phyloP scores from a whole-genome alignment of 2,113 vertebrate species.

The Myanophis thanlyinensis region DNA sequence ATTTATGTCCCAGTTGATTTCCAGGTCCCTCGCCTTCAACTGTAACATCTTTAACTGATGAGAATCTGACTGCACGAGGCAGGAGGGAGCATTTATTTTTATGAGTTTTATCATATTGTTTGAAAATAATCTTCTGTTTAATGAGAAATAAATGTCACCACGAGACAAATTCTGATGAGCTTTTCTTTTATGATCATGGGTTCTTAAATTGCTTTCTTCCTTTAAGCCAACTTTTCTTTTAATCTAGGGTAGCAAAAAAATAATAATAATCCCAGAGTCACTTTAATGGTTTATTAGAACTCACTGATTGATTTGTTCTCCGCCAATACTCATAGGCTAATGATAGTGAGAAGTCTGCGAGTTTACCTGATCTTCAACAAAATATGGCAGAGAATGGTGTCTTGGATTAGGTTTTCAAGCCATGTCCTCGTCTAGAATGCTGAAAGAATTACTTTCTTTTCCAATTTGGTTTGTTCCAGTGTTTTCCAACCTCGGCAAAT shows the following conservation, averaged over 20 bases:
- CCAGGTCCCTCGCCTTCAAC: slow-evolving; percentile 13
- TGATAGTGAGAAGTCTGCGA: background rate
- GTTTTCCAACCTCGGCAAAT: no score
- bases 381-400: background rate
- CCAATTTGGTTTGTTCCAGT: background rate
- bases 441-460: background rate
- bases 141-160: slow-evolving; percentile 15
- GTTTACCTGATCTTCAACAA: background rate
- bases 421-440: background rate
- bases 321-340: background rate
- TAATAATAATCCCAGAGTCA: background rate
- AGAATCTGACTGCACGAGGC: slow-evolving; percentile 24
- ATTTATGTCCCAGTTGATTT: background rate
- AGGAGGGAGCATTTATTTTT: slow-evolving; percentile 39
- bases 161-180: slow-evolving; percentile 24
- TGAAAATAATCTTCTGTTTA: slow-evolving; percentile 23
- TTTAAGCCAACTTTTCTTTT: slow-evolving; percentile 15
- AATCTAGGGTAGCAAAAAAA: background rate
- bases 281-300: accelerated
- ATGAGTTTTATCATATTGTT: slow-evolving; percentile 22
- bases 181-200: slow-evolving; percentile 10
- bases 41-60: slow-evolving; percentile 35
- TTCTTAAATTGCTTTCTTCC: slow-evolving; percentile 16
- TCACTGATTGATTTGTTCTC: background rate
- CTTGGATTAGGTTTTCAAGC: background rate